Evolutionary conservation across 1,140 invertebrate genomes (phyloP).

Genomic region (Coptotermes formosanus): DNA sequence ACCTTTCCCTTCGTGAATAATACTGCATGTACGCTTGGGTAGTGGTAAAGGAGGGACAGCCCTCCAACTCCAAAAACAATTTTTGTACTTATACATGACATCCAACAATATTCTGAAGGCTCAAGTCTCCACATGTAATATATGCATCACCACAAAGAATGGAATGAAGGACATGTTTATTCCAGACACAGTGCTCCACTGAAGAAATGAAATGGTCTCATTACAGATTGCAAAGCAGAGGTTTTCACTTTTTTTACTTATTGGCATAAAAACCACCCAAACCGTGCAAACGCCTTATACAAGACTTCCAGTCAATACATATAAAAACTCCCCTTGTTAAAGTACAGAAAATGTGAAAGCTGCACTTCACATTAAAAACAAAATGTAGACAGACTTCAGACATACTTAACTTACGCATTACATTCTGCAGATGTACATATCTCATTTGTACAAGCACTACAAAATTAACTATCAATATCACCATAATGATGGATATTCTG

Average conservation of each 20-base stretch:
- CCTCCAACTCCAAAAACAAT: not conserved
- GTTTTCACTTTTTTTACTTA: not conserved
- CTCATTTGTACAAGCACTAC: conserved; percentile 7
- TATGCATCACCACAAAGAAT: not conserved
- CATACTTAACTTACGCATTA: not conserved
- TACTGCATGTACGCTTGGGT: not conserved
- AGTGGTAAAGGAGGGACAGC: not conserved
- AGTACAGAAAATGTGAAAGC: not conserved
- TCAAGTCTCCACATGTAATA: not conserved
- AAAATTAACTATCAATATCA: conserved; percentile 20
- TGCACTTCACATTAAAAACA: not conserved
- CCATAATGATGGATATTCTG: not conserved
- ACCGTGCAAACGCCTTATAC: not conserved
- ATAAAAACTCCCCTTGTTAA: not conserved
- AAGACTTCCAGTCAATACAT: not conserved
- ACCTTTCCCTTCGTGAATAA: not conserved
- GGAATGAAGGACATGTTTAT: not conserved
- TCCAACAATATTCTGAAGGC: not conserved
- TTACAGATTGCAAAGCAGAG: not conserved
- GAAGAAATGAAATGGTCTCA: not conserved
- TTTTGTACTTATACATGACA: not conserved
- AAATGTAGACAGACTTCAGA: not conserved
- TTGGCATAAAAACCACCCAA: not conserved
- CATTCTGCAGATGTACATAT: conserved; percentile 1
- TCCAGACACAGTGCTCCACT: not conserved